Evolutionary conservation across 2,113 vertebrate genomes (phyloP).

Genomic region (Triplophysa siluroides): DNA sequence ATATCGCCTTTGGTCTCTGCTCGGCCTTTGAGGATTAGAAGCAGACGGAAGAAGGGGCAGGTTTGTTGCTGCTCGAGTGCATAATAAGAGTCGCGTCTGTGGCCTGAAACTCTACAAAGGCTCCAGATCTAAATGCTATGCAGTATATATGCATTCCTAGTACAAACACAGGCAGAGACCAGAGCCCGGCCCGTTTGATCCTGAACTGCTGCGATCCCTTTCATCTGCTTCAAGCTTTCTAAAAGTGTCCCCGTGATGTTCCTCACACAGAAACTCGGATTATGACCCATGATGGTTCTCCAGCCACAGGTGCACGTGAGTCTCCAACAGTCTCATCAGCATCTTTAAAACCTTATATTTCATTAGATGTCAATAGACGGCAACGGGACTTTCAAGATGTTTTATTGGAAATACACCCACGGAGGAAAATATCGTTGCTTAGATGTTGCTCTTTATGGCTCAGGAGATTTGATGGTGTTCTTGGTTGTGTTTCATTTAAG

Average conservation of each 20-base stretch:
- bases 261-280: slow-evolving; percentile 45
- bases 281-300: slow-evolving; percentile 13
- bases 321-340: neutral
- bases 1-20: slow-evolving; percentile 60
- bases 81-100: slow-evolving; percentile 57
- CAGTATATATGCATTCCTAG: slow-evolving; percentile 60
- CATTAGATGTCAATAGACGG: no score
- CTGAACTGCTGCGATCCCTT: slow-evolving; percentile 50
- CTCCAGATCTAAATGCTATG: slow-evolving; percentile 58
- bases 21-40: slow-evolving; percentile 53
- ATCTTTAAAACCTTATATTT: neutral
- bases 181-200: slow-evolving; percentile 55
- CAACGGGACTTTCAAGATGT: no score
- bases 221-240: slow-evolving; percentile 55
- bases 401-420: no score
- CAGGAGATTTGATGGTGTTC: no score
- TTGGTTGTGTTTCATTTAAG: no score
- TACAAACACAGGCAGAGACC: slow-evolving; percentile 58
- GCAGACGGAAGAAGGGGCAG: slow-evolving; percentile 44
- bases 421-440: no score
- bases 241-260: slow-evolving; percentile 57
- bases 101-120: slow-evolving; percentile 58
- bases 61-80: slow-evolving; percentile 51
- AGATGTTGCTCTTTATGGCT: no score
- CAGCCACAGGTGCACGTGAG: slow-evolving; percentile 8